Percentiles rank a stretch among this genome's conserved stretches.
Evolutionary conservation across 2,888 invertebrate genomes (phyloP).

Genomic region (Monoplex corrugatus): DNA sequence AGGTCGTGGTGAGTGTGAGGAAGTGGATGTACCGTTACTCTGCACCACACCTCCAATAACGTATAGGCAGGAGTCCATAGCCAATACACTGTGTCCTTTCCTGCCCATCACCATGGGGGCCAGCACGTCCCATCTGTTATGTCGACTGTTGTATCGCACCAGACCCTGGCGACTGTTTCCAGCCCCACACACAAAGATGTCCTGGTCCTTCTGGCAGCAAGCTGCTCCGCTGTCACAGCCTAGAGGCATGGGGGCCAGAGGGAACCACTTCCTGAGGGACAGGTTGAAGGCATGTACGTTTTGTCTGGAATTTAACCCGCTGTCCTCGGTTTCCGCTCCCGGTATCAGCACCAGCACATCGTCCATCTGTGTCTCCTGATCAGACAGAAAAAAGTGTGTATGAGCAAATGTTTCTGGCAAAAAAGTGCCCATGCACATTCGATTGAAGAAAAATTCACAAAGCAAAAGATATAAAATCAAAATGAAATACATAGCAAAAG

Average conservation of each 20-base stretch:
- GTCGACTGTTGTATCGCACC: constrained; percentile 46
- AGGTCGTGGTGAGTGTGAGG: background rate
- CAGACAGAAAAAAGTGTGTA: background rate
- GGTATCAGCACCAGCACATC: constrained; percentile 53
- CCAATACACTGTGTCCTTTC: constrained; percentile 51
- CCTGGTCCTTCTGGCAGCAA: constrained; percentile 50
- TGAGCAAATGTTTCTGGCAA: too few species aligned
- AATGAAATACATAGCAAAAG: too few species aligned
- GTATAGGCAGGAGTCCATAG: constrained; percentile 40
- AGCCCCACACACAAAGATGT: constrained; percentile 53
- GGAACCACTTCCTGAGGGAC: constrained; percentile 50
- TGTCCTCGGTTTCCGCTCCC: constrained; percentile 40
- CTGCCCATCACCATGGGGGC: constrained; percentile 52
- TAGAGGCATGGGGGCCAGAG: constrained; percentile 51
- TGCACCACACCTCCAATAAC: constrained; percentile 52
- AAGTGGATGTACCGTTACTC: constrained; percentile 31
- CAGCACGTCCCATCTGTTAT: constrained; percentile 51
- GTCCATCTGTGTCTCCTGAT: constrained; percentile 41
- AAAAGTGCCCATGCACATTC: too few species aligned
- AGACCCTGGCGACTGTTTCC: constrained; percentile 49
- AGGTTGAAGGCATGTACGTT: constrained; percentile 50
- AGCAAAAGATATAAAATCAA: too few species aligned
- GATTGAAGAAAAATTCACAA: too few species aligned
- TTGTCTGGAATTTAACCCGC: constrained; percentile 49
- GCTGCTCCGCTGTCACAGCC: constrained; percentile 55